Percentiles rank a stretch among this genome's conserved stretches.
Conservation (phyloP, 2,797 vertebrate species). For the Cryptoblepharus egeriae region DNA sequence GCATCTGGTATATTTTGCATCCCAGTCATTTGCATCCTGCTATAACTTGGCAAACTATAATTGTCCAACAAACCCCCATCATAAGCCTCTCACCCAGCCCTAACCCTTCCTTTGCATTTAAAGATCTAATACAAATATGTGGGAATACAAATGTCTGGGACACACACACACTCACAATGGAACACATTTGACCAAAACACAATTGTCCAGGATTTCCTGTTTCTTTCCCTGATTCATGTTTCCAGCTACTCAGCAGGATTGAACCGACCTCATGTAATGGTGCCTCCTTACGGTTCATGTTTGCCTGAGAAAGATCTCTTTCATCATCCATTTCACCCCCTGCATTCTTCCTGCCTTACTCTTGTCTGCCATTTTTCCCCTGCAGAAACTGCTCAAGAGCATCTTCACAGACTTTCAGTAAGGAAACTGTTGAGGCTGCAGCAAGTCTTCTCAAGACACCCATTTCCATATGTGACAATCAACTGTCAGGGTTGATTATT, state of each 20-base stretch:
- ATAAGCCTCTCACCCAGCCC: no score
- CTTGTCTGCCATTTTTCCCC: not conserved
- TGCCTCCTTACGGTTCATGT: not conserved
- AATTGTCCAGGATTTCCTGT: no score
- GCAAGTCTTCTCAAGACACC: not conserved
- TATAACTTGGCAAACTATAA: no score
- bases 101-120: no score
- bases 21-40: no score
- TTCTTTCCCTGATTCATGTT: not conserved
- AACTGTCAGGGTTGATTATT: not conserved
- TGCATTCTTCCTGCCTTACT: not conserved
- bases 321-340: not conserved
- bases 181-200: no score
- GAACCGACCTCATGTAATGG: not conserved
- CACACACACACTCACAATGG: no score
- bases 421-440: not conserved
- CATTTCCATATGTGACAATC: not conserved
- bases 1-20: no score
- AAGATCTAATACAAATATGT: no score
- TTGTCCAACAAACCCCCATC: no score
- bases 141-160: no score
- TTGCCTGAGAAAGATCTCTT: conserved; percentile 3
- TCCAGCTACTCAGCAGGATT: not conserved
- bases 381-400: not conserved
- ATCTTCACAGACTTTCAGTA: not conserved